Conservation (phyloP, 2,888 invertebrate species). For the Deilephila elpenor region DNA sequence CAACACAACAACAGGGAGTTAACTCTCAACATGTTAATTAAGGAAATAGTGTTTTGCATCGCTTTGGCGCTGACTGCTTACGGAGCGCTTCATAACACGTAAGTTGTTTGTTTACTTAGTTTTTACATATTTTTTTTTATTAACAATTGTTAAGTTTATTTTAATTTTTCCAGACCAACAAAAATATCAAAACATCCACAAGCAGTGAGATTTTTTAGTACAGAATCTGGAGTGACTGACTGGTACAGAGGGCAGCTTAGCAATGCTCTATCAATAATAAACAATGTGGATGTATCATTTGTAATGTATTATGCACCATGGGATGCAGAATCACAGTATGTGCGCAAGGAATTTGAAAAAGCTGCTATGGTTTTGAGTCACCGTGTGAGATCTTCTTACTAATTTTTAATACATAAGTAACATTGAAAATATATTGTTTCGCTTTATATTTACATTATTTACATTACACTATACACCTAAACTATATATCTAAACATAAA, state of each 20-base stretch:
- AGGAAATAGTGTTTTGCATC: slow-evolving; percentile 87
- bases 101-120: slow-evolving; percentile 60
- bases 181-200: slow-evolving; percentile 76
- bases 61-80: slow-evolving; percentile 87
- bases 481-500: not conserved
- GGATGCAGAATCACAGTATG: slow-evolving; percentile 94
- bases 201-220: slow-evolving; percentile 89
- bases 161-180: slow-evolving; percentile 60
- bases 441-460: not conserved
- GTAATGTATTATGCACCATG: slow-evolving; percentile 98
- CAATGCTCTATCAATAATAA: slow-evolving; percentile 85
- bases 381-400: slow-evolving; percentile 81
- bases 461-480: not conserved
- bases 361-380: slow-evolving; percentile 89
- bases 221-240: slow-evolving; percentile 88
- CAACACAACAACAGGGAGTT: slow-evolving; percentile 69
- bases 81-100: slow-evolving; percentile 89
- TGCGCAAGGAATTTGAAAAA: slow-evolving; percentile 89
- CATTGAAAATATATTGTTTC: not conserved
- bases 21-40: slow-evolving; percentile 84
- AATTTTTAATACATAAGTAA: slow-evolving; percentile 7
- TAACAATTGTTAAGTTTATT: slow-evolving; percentile 23
- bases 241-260: slow-evolving; percentile 91
- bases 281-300: slow-evolving; percentile 90
- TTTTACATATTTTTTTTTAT: not conserved